Conservation (phyloP, 2,797 vertebrate genomes). For the Australoheros facetus region DNA sequence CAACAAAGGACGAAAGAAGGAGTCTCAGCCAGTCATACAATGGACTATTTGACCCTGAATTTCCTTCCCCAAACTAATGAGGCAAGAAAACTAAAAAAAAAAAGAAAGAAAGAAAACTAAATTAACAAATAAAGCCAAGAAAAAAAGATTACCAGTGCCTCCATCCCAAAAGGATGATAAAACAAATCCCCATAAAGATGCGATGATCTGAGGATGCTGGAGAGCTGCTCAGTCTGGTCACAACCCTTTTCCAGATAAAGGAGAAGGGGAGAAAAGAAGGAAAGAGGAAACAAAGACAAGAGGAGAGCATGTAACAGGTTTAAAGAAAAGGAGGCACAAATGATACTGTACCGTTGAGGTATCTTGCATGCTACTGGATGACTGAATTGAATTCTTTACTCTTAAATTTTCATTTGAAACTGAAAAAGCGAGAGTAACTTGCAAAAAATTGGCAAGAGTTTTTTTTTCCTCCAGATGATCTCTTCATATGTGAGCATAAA, state of each 20-base stretch:
- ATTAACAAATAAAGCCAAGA: background rate
- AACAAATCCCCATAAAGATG: fast-evolving
- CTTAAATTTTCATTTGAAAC: too few relatives aligned
- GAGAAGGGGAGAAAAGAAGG: background rate
- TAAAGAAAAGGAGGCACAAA: background rate
- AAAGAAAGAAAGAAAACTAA: too few relatives aligned
- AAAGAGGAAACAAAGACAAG: background rate
- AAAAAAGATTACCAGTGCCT: background rate
- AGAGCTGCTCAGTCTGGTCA: background rate
- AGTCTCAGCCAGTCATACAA: background rate
- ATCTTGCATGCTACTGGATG: too few relatives aligned
- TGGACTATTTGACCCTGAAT: background rate
- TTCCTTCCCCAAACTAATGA: background rate
- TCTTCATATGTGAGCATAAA: too few relatives aligned
- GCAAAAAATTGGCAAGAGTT: too few relatives aligned
- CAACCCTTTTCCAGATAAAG: background rate
- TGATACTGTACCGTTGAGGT: too few relatives aligned
- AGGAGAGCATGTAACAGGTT: too few relatives aligned
- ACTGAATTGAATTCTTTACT: too few relatives aligned
- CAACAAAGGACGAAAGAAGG: too few relatives aligned
- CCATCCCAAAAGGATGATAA: background rate
- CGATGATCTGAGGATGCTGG: background rate
- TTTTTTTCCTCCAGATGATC: too few relatives aligned
- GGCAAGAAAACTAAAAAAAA: background rate
- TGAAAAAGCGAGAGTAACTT: too few relatives aligned